phyloP scores from a whole-genome alignment of 2,113 vertebrate species.

The Prunella fulvescens region DNA sequence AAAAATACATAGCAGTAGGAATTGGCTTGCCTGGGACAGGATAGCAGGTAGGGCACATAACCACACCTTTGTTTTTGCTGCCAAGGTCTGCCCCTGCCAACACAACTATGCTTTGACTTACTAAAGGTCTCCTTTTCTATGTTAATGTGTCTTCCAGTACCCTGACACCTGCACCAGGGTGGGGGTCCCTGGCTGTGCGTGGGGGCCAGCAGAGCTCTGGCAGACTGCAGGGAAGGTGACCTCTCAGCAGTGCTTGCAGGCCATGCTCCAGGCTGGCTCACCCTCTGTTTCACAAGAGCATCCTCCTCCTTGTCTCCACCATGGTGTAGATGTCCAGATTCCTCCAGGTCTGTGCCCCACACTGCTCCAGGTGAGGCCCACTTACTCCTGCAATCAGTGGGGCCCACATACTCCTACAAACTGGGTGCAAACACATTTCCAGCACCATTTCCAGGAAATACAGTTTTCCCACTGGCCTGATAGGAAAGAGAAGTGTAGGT shows the following conservation, averaged over 20 bases:
- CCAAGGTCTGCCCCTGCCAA: background rate
- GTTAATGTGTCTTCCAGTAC: background rate
- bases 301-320: background rate
- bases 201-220: background rate
- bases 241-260: fast-evolving
- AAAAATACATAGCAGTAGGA: background rate
- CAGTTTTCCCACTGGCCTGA: background rate
- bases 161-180: fast-evolving
- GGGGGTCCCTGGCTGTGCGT: fast-evolving
- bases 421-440: background rate
- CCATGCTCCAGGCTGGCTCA: background rate
- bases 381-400: fast-evolving
- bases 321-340: fast-evolving
- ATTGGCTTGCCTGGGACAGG: background rate
- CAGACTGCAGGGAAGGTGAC: background rate
- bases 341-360: background rate
- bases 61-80: background rate
- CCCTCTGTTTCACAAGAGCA: fast-evolving
- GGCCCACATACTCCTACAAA: background rate
- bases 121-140: background rate
- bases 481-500: background rate
- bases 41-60: background rate
- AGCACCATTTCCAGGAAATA: background rate
- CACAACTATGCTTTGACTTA: background rate
- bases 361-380: background rate